Evolutionary conservation across 2,113 vertebrate species (phyloP).

Genomic region (Poecile atricapillus): DNA sequence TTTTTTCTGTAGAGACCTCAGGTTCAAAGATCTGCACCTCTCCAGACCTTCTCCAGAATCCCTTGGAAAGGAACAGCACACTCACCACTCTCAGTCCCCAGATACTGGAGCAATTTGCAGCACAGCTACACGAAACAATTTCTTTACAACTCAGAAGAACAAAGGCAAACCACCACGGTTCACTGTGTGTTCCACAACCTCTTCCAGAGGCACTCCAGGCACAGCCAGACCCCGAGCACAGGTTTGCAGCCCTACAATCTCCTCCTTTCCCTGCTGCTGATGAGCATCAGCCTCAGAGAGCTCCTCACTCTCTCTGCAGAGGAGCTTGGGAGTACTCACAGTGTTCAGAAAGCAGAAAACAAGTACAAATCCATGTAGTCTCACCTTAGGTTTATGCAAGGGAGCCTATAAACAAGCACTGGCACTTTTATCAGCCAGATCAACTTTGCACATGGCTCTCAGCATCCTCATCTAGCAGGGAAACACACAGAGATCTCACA

Average conservation of each 20-base stretch:
- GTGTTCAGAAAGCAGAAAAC: neutral
- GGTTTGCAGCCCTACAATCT: neutral
- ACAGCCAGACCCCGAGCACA: neutral
- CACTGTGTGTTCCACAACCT: neutral
- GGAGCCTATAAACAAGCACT: neutral
- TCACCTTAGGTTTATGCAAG: neutral
- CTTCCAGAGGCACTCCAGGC: neutral
- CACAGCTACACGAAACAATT: neutral
- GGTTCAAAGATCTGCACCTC: neutral
- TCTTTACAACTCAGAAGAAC: neutral
- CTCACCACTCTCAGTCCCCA: neutral
- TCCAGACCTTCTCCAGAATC: neutral
- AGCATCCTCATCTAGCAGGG: neutral
- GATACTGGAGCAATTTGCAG: neutral
- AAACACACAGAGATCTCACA: neutral
- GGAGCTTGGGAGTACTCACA: neutral
- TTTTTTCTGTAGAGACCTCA: neutral
- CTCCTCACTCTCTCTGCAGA: neutral
- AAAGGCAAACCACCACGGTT: neutral
- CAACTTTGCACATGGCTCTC: accelerated
- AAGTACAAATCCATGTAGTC: neutral
- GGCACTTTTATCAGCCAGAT: neutral
- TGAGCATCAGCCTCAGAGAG: neutral
- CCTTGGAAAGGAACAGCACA: neutral
- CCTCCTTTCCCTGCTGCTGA: neutral